Percentiles rank a stretch among this genome's conserved stretches.
phyloP scores from a whole-genome alignment of 2,888 invertebrate species.

The Ochropleura leucogaster region DNA sequence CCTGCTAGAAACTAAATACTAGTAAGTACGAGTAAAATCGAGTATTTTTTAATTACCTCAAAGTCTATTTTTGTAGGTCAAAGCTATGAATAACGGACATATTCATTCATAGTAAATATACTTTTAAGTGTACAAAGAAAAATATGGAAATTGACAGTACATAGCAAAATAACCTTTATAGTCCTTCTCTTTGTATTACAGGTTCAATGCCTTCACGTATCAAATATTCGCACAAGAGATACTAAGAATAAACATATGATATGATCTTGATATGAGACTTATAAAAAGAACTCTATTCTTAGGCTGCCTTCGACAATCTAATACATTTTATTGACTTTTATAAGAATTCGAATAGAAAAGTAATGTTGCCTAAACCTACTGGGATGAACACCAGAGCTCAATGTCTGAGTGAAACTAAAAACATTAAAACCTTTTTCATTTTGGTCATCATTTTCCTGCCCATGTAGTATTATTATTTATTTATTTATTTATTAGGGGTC shows the following conservation, averaged over 20 bases:
- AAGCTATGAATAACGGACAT: no score
- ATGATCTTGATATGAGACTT: not conserved
- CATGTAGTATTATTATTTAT: no score
- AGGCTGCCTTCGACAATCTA: conserved; percentile 1
- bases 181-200: not conserved
- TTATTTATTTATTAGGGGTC: no score
- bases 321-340: conserved; percentile 35
- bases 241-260: not conserved
- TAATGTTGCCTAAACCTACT: not conserved
- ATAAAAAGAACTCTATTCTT: not conserved
- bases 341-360: conserved; percentile 12
- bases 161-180: not conserved
- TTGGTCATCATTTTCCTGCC: not conserved
- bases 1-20: no score
- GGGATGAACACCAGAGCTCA: conserved; percentile 16
- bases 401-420: conserved; percentile 17
- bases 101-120: no score
- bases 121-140: not conserved
- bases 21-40: no score
- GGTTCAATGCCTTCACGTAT: conserved; percentile 21
- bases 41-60: no score
- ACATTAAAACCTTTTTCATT: conserved; percentile 2
- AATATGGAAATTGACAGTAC: not conserved
- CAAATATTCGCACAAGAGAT: conserved; percentile 10
- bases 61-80: no score